Base-by-base conservation (phyloP, 2,113 vertebrate genomes). In the Nothoprocta pentlandii region DNA sequence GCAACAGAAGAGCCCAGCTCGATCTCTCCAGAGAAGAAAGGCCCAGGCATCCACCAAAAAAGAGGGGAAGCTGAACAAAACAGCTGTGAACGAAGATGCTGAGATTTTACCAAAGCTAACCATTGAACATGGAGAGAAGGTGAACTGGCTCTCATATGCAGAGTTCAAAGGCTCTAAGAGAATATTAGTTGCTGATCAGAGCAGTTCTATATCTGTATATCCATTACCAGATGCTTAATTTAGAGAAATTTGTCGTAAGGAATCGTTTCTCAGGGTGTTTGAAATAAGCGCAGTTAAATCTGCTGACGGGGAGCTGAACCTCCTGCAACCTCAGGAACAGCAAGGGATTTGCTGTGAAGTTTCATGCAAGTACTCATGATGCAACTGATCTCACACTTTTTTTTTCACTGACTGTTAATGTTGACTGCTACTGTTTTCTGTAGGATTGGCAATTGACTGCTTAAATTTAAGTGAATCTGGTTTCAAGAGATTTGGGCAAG, bases 121-220 rank as follows among this genome's bases (percentile, higher is more conserved):
- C 81, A 98, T 99, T 85, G 97, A 96, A 83, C 99, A 99, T 0
- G 98, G 98, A 58, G 98, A 99, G 76, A 99, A 99, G 87, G 98
- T 99, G 93, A 99, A 99, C 98, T 99, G 99, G 99, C 93, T 99
- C 49, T 97, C 98, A 0, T 98, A 96, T 2, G 46, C 97, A 20
- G 95, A 98, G 75, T 96, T 99, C 78, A 99, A 98, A 95, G 98
- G 98, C 61, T 97, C 97, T 44, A 97, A 93, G 47, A 98, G 94
- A 89, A 94, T 99, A 80, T 89, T 99, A 16, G 98, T 99, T n/a
- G 98, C 99, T 74, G 99, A 99, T 97, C 99, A 99, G 92, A 99
- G 97, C 76, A 97, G 93, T 76, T 97, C 79, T 77, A 77, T 99
- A 68, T 98, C 98, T 2, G 85, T 98, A 10, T 99, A 99, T 93